Conservation (phyloP, 2,113 vertebrate species). For the Carassius auratus region DNA sequence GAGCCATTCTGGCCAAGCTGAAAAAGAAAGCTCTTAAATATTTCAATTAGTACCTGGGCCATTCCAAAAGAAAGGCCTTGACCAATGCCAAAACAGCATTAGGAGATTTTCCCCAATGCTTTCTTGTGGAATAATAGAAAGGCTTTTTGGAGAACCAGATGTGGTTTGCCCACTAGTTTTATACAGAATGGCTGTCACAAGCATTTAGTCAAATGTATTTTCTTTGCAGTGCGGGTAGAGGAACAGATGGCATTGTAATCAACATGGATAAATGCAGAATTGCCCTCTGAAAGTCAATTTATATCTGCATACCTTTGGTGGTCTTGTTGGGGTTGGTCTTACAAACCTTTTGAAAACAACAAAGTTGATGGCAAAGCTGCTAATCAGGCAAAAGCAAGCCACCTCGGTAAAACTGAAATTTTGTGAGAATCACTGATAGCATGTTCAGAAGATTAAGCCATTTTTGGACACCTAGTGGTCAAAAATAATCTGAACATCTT, state of each 20-base stretch:
- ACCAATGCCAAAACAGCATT: conserved; percentile 44
- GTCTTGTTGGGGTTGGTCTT: not conserved
- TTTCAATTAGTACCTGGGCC: conserved; percentile 47
- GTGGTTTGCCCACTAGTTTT: conserved; percentile 37
- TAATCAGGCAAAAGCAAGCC: not conserved
- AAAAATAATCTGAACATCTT: not conserved
- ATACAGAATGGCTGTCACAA: conserved; percentile 41
- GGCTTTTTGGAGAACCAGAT: conserved; percentile 34
- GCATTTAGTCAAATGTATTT: conserved; percentile 47
- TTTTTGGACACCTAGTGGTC: not conserved
- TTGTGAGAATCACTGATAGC: not conserved
- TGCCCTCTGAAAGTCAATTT: conserved; percentile 9
- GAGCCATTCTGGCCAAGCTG: not conserved
- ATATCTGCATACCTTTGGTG: not conserved
- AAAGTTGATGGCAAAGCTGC: not conserved
- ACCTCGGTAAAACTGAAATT: not conserved
- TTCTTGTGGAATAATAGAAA: conserved; percentile 43
- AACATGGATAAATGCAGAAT: conserved; percentile 39
- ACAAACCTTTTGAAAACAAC: not conserved
- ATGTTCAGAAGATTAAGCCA: not conserved
- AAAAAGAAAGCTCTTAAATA: conserved; percentile 36
- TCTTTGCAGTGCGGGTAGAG: conserved; percentile 37
- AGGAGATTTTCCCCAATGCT: conserved; percentile 41
- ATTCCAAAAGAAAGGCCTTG: conserved; percentile 25
- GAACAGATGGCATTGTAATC: conserved; percentile 60